phyloP scores from a whole-genome alignment of 2,888 invertebrate genomes.

The Rhimphoctona megacephalus region DNA sequence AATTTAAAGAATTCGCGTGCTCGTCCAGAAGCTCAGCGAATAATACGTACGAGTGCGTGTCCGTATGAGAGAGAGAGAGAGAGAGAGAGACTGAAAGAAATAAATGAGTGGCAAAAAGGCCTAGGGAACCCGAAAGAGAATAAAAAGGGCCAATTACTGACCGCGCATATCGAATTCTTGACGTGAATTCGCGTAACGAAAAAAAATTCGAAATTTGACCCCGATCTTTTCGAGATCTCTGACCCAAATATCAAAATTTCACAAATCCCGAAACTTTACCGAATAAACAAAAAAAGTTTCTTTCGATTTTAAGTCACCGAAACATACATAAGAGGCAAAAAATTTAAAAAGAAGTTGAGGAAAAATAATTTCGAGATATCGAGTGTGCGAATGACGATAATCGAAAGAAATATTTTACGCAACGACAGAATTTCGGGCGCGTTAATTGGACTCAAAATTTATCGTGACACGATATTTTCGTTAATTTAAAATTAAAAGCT shows the following conservation, averaged over 20 bases:
- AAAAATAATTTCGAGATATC: background rate
- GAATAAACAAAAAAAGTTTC: background rate
- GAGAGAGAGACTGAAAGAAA: background rate
- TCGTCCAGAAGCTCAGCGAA: background rate
- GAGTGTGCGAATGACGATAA: background rate
- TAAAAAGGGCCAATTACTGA: background rate
- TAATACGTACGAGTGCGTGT: background rate
- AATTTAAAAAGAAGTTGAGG: background rate
- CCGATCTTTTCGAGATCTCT: background rate
- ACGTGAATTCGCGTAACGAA: background rate
- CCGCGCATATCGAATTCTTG: background rate
- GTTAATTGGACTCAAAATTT: too few relatives aligned
- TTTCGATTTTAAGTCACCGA: background rate
- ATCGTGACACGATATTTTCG: background rate
- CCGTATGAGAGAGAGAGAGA: constrained; percentile 4
- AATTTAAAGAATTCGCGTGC: constrained; percentile 33
- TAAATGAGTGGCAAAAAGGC: too few relatives aligned
- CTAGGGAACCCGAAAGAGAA: background rate
- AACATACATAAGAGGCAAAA: background rate
- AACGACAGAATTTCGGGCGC: too few relatives aligned
- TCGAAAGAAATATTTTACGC: background rate
- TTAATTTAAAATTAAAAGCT: too few relatives aligned
- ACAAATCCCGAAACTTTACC: background rate
- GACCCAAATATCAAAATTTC: background rate
- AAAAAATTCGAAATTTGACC: background rate